phyloP scores from a whole-genome alignment of 2,888 invertebrate genomes.

The Eristalis tenax region DNA sequence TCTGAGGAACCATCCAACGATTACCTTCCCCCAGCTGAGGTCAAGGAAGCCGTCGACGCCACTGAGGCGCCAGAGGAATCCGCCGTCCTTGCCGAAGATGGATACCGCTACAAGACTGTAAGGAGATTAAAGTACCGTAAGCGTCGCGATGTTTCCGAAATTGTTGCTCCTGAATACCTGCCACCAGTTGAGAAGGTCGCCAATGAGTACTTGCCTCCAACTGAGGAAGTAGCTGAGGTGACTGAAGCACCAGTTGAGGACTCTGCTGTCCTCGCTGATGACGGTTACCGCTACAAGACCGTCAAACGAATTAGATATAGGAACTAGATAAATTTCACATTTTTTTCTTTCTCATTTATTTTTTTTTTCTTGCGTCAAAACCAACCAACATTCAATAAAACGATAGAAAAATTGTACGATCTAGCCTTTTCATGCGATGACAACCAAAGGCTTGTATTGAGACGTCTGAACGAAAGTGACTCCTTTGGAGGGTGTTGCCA shows the following conservation, averaged over 20 bases:
- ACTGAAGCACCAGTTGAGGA: constrained; percentile 70
- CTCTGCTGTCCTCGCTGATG: constrained; percentile 47
- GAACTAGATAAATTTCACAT: constrained; percentile 12
- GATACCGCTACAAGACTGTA: constrained; percentile 75
- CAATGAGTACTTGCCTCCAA: constrained; percentile 75
- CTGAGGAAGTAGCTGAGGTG: constrained; percentile 55
- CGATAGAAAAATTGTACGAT: neutral
- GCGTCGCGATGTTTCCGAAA: constrained; percentile 61
- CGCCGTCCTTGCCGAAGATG: constrained; percentile 73
- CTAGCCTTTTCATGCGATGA: neutral
- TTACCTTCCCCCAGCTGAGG: constrained; percentile 16
- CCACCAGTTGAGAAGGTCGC: constrained; percentile 55
- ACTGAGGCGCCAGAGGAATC: constrained; percentile 71
- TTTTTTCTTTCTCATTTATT: neutral
- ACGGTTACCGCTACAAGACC: constrained; percentile 66
- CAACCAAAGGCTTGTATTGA: too few relatives aligned
- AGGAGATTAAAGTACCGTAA: constrained; percentile 75
- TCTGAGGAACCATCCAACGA: constrained; percentile 58
- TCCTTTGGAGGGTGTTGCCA: too few relatives aligned
- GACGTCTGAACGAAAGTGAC: too few relatives aligned
- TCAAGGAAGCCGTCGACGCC: constrained; percentile 23
- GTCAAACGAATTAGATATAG: constrained; percentile 50
- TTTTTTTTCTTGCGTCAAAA: neutral
- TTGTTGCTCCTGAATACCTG: constrained; percentile 42
- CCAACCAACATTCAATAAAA: neutral